Base-by-base conservation (phyloP, 2,888 invertebrate species). In the Crepidodera aurea region DNA sequence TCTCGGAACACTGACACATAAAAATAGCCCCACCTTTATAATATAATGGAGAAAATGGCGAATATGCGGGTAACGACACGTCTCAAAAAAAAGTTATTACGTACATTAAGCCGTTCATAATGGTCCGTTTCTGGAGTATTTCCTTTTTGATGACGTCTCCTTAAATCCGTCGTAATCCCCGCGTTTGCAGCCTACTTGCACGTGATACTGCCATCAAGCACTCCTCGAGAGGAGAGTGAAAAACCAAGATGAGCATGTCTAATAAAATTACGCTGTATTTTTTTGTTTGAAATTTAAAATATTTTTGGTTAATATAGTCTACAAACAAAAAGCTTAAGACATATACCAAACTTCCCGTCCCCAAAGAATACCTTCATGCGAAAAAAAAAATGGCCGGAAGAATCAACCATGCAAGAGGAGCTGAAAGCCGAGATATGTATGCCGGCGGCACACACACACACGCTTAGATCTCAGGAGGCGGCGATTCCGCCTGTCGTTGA, bases 161-260 rank as follows among this genome's bases (percentile, higher is more conserved):
- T 51, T 51, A 63, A 39, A 60, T 56, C 53, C 64, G 64, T 55
- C 64, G 51, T 56, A 60, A 62, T 59, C 65, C 58, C 44, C 32
- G 50, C 59, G 42, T 59, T 44, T 32, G 58, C 44, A 32, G 40
- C 50, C 56, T 37, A 37, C 57, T 62, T 62, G 64, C 69, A 68
- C 69, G 69, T 69, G 63, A 68, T 59, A 54, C 51, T 37, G 34
- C 60, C 60, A 67, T 67, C 67, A 64, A 56, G 51, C 19, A 50
- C 48, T 57, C 57, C 53, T 46, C 18, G 46, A 51, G 39, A 55
- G 40, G 64, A 65, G 64, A 61, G 54, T 51, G 58, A 60, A 66
- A 64, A 66, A 63, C 29, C 29, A 61, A 69, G 67, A 69, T 67
- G 67, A 69, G 63, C 6, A 29, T 29, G 29, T 29, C 6, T 29